Percentiles rank a stretch among this genome's conserved stretches.
Conservation (phyloP, 2,113 vertebrate species). For the Aptenodytes forsteri region DNA sequence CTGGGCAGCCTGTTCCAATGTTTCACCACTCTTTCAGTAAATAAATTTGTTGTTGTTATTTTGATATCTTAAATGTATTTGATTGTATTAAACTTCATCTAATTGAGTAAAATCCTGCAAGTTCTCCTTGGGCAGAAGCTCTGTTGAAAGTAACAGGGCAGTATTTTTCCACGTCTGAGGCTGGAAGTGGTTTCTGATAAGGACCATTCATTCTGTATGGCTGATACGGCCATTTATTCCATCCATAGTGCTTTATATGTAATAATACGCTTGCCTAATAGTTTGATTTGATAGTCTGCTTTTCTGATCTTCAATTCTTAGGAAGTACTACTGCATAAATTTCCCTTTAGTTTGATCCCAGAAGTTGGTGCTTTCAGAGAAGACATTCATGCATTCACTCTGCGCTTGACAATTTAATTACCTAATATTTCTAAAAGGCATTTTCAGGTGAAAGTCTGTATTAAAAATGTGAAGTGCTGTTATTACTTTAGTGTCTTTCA, state of each 20-base stretch:
- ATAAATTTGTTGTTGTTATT: not conserved
- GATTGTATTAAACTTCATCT: not conserved
- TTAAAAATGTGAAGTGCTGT: not conserved
- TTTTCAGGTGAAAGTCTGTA: not conserved
- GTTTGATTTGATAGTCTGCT: not conserved
- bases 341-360: not conserved
- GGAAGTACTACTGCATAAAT: not conserved
- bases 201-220: not conserved
- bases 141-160: not conserved
- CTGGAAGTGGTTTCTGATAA: not conserved
- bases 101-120: not conserved
- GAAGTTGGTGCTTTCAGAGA: not conserved
- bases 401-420: not conserved
- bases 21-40: too few relatives aligned
- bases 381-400: not conserved
- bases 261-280: not conserved
- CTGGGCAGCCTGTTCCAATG: too few relatives aligned
- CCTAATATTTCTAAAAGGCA: not conserved
- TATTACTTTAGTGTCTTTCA: not conserved
- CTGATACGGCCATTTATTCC: not conserved
- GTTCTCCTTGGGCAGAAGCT: not conserved
- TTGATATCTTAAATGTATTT: not conserved
- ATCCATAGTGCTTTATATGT: accelerated
- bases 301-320: not conserved
- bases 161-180: not conserved